Base-by-base conservation (phyloP, 2,888 invertebrate genomes). In the Volucella zonaria region DNA sequence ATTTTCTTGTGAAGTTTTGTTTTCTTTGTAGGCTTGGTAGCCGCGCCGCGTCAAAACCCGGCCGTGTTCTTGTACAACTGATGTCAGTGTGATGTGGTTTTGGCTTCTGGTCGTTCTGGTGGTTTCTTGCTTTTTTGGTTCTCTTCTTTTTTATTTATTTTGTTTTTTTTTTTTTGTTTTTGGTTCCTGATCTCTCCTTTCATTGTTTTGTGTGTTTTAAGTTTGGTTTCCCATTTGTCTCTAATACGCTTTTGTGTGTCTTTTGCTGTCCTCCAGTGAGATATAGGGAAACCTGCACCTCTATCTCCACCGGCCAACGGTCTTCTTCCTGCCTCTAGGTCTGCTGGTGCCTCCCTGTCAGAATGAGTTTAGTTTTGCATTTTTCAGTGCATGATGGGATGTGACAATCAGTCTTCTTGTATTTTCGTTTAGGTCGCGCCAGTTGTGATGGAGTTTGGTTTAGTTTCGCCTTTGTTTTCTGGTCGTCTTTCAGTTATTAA, bases 341-440 rank as follows among this genome's bases (percentile, higher is more conserved):
- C 18, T 42, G 45, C 38, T 58, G 45, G 11, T 49, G 42, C 54
- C 54, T 23, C 40, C 61, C 68, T 86, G 86, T 78, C 86, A 82
- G 77, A 43, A 82, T 82, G 77, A 78, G 77, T 86, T 86, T 78
- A 74, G 62, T 78, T 86, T 86, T 86, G 82, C 86, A 77, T 86
- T 73, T 78, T 86, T 82, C 82, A 86, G 61, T 74, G 82, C 86
- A 74, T 82, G 81, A 82, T 86, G 86, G 82, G 82, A 86, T 86
- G 86, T 86, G 86, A 86, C 86, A 86, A 74, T 86, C 76, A 81
- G 80, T 85, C 80, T 76, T 85, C 42, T 76, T 81, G 85, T 80
- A 81, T 85, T 76, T 80, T 85, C 80, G 83, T 80, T 80, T 75
- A 79, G 79, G 45, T 54, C 62, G 54, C 59, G 54, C 59, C 74